Evolutionary conservation across 1,140 invertebrate genomes (phyloP).

Genomic region (Uloborus diversus): DNA sequence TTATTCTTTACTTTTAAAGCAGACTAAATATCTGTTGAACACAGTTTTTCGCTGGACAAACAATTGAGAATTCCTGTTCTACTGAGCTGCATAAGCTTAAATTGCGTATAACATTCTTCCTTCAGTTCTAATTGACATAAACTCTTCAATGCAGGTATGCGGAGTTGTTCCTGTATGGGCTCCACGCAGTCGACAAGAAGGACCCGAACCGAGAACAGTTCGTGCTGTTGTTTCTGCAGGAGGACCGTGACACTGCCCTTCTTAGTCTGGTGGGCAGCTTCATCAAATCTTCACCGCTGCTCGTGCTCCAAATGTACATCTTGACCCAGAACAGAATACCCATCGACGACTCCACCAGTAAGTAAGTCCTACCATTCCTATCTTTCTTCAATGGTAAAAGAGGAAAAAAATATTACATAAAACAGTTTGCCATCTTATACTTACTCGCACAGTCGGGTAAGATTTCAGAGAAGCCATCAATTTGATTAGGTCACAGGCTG

Average conservation of each 20-base stretch:
- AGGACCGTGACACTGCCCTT: conserved; percentile 59
- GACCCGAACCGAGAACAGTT: conserved; percentile 38
- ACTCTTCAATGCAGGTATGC: conserved; percentile 4
- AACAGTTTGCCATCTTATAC: too few species aligned
- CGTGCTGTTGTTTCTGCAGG: conserved; percentile 57
- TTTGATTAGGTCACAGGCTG: too few species aligned
- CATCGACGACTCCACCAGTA: conserved; percentile 12
- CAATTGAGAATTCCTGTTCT: too few species aligned
- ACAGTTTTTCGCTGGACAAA: too few species aligned
- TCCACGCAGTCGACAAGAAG: conserved; percentile 7
- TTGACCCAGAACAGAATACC: conserved; percentile 22
- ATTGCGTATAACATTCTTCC: too few species aligned
- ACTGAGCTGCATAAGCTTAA: too few species aligned
- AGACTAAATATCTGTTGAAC: too few species aligned
- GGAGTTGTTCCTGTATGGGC: conserved; percentile 36
- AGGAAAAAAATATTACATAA: too few species aligned
- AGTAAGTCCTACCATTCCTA: not conserved
- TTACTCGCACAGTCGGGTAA: too few species aligned
- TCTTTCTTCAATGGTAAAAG: not conserved
- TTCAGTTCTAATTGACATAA: too few species aligned
- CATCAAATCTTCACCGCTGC: conserved; percentile 58
- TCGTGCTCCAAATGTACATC: conserved; percentile 58
- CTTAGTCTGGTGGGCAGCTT: conserved; percentile 58
- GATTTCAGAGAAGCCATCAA: too few species aligned
- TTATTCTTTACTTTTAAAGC: too few species aligned